Conservation (phyloP, 2,797 vertebrate genomes). For the Melanotaenia nigrans region DNA sequence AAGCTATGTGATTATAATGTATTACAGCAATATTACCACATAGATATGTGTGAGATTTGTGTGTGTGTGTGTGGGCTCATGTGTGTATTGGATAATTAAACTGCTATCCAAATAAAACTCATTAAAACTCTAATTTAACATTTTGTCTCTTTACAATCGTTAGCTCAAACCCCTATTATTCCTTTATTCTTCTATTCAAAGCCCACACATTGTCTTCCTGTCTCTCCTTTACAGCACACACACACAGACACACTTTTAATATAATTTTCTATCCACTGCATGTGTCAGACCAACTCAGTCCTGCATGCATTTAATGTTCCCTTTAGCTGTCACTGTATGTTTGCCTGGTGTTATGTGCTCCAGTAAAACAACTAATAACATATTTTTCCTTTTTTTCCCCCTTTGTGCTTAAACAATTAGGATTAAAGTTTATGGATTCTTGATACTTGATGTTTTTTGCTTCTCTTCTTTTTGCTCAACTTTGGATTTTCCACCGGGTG, state of each 20-base stretch:
- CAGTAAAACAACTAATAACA: too few species aligned
- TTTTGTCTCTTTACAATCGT: slow-evolving; percentile 4
- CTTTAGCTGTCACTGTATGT: not conserved
- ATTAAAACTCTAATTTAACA: slow-evolving; percentile 29
- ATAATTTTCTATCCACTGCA: slow-evolving; percentile 13
- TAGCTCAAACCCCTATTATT: slow-evolving; percentile 4
- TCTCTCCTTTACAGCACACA: not conserved
- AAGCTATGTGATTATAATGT: slow-evolving; percentile 44
- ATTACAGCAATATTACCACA: slow-evolving; percentile 50
- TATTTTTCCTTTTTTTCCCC: too few species aligned
- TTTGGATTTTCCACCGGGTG: too few species aligned
- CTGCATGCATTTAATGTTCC: slow-evolving; percentile 22
- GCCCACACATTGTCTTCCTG: not conserved
- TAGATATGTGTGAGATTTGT: slow-evolving; percentile 25
- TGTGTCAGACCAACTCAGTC: slow-evolving; percentile 12
- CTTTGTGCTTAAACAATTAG: too few species aligned
- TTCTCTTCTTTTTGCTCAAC: too few species aligned
- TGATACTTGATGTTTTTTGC: too few species aligned
- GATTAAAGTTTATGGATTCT: too few species aligned
- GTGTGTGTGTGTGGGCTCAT: not conserved
- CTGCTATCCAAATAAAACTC: slow-evolving; percentile 22
- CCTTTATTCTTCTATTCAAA: not conserved
- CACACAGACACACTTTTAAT: slow-evolving; percentile 10
- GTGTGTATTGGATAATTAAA: slow-evolving; percentile 31
- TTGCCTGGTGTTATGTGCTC: not conserved